These are phyloP conservation scores for Semicossyphus pulcher DNA, from an alignment of 2,113 vertebrate genomes.

Conservation along the genomic window DNA sequence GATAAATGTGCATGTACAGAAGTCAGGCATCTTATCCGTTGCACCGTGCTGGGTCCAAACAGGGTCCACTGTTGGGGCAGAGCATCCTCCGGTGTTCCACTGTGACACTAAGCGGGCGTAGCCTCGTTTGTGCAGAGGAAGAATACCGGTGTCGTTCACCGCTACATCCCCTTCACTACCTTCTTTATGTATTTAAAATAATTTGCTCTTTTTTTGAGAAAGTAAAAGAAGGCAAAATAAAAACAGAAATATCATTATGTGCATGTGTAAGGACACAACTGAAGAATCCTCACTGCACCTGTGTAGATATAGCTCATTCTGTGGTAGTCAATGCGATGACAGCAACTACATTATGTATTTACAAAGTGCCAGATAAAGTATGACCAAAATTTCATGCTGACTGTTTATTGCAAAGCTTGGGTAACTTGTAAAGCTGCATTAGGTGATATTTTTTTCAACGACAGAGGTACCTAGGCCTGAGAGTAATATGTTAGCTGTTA, in stretches of 20 bases:
- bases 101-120: slow-evolving; percentile 29
- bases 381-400: too few relatives aligned
- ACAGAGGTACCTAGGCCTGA: too few relatives aligned
- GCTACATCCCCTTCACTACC: neutral
- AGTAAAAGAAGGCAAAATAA: neutral
- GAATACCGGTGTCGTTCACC: slow-evolving; percentile 32
- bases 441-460: too few relatives aligned
- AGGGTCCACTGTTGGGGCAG: slow-evolving; percentile 18
- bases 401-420: too few relatives aligned
- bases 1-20: slow-evolving; percentile 48
- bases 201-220: neutral
- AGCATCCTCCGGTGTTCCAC: too few relatives aligned
- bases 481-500: neutral
- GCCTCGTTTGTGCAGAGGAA: slow-evolving; percentile 31
- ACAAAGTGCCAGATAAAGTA: too few relatives aligned
- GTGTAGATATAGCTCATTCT: too few relatives aligned
- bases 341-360: too few relatives aligned
- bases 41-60: slow-evolving; percentile 21
- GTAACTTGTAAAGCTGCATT: too few relatives aligned
- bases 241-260: neutral
- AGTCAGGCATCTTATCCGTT: neutral
- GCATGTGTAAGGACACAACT: neutral
- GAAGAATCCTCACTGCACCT: neutral
- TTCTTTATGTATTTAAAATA: neutral
- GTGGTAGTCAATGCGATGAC: slow-evolving; percentile 2